These are phyloP conservation scores for Orbicella faveolata DNA, from an alignment of 64 coral and sea anemone genomes.

Conservation along the genomic window DNA sequence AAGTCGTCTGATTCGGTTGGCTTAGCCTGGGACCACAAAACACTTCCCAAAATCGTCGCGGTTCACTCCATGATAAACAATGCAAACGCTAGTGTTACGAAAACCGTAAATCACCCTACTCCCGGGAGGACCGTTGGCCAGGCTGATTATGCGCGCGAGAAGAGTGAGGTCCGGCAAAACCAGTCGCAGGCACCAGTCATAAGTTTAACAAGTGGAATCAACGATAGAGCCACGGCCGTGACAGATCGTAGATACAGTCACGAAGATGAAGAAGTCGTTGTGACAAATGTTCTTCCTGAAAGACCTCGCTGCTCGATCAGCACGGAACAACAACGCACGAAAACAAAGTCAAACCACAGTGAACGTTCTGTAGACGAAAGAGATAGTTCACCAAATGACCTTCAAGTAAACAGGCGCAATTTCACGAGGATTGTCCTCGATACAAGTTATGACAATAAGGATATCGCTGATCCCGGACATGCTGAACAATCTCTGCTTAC, in stretches of 20 bases:
- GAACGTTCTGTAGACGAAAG: not conserved
- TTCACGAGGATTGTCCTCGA: no score
- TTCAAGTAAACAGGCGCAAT: not conserved
- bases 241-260: not conserved
- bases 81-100: not conserved
- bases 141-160: not conserved
- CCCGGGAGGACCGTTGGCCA: not conserved
- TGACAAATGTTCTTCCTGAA: not conserved
- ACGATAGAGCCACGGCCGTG: not conserved
- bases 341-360: not conserved
- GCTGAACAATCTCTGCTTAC: no score
- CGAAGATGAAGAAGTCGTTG: not conserved
- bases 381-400: not conserved
- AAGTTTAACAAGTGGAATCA: not conserved
- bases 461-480: no score
- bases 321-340: not conserved
- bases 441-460: not conserved
- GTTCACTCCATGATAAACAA: conserved; percentile 33
- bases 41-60: conserved; percentile 44
- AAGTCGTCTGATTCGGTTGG: conserved; percentile 7
- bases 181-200: not conserved
- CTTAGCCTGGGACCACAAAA: conserved; percentile 27
- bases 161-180: not conserved
- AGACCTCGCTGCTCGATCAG: not conserved
- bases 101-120: not conserved